These are phyloP conservation scores for Vimba vimba DNA, from an alignment of 2,113 vertebrate species.

Conservation along the genomic window DNA sequence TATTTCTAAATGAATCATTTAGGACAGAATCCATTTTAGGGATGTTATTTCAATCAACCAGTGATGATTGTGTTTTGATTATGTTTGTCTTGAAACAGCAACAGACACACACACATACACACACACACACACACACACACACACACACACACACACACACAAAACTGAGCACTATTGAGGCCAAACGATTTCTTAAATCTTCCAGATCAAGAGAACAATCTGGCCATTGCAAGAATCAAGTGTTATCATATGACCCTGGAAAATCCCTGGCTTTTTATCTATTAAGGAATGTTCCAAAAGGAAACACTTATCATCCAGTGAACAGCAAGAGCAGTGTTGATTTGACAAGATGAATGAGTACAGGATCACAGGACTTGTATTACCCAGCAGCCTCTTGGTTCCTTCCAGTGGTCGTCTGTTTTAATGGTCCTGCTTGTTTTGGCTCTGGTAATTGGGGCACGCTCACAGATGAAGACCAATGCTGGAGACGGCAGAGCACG, in stretches of 20 bases:
- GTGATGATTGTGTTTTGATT: background rate
- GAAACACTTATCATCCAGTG: constrained; percentile 26
- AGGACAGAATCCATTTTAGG: background rate
- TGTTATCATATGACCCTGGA: constrained; percentile 39
- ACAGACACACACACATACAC: background rate
- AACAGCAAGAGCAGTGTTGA: constrained; percentile 25
- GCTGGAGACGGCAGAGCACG: background rate
- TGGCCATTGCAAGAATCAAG: background rate
- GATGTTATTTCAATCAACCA: background rate
- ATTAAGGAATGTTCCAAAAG: constrained; percentile 30
- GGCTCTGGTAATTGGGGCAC: constrained; percentile 66
- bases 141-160: background rate
- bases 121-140: background rate
- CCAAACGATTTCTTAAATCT: background rate
- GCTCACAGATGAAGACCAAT: constrained; percentile 52
- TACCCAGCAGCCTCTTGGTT: constrained; percentile 35
- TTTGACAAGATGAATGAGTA: constrained; percentile 45
- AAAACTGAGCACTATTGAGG: background rate
- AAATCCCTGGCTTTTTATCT: constrained; percentile 28
- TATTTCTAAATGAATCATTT: background rate
- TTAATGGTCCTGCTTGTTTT: constrained; percentile 62
- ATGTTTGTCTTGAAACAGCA: background rate
- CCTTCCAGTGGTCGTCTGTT: constrained; percentile 43
- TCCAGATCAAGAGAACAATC: background rate
- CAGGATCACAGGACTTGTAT: constrained; percentile 47